These are phyloP conservation scores for Anastatus disparis DNA, from an alignment of 1,140 invertebrate species.

Conservation along the genomic window DNA sequence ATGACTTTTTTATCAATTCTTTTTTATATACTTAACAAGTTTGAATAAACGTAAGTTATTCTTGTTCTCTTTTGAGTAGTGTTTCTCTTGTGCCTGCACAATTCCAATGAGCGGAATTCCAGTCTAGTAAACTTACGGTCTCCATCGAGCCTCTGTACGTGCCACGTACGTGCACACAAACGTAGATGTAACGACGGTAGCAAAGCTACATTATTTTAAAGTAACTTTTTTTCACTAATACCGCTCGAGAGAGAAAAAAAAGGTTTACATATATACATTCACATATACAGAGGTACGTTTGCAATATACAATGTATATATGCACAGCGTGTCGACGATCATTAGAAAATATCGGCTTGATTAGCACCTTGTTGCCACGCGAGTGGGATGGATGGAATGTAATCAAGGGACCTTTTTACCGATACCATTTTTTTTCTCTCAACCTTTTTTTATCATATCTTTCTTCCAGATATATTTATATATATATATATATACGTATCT, in stretches of 20 bases:
- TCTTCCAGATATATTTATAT: no score
- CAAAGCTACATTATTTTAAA: constrained; percentile 6
- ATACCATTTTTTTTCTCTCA: neutral
- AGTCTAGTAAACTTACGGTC: constrained; percentile 42
- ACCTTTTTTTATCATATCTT: neutral
- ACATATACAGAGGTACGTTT: no score
- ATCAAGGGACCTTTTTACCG: neutral
- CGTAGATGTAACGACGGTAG: neutral
- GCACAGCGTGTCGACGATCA: neutral
- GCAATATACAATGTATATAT: no score
- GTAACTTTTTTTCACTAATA: neutral
- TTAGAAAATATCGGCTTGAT: constrained; percentile 6
- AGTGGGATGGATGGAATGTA: constrained; percentile 13
- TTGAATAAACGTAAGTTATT: neutral
- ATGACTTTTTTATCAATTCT: no score
- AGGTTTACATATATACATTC: no score
- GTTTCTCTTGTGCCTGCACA: neutral
- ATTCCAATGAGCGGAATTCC: constrained; percentile 38
- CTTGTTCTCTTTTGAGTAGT: constrained; percentile 13
- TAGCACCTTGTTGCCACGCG: constrained; percentile 6
- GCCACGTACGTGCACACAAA: neutral
- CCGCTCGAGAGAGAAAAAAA: no score
- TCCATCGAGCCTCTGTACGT: neutral
- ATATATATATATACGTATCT: no score
- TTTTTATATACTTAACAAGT: neutral